A percentile compares a stretch with the other conserved stretches of the same genome.
These are phyloP conservation scores for Parelbella ahira DNA, from an alignment of 2,888 invertebrate species.

Conservation along the genomic window DNA sequence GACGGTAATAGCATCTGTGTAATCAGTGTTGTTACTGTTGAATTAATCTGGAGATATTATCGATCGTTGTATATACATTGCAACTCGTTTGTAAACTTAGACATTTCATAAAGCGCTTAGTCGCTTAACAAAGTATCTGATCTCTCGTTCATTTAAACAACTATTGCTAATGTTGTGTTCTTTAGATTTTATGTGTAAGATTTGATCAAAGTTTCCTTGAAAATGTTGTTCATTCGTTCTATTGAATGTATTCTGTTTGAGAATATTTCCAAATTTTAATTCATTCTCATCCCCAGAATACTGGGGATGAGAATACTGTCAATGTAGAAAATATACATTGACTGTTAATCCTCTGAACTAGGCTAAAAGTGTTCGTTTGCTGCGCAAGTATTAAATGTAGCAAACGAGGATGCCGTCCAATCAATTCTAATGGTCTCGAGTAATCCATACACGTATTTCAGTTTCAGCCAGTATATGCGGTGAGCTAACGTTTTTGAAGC, in stretches of 20 bases:
- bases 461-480: neutral
- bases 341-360: too few species aligned
- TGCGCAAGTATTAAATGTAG: constrained; percentile 19
- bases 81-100: constrained; percentile 3
- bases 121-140: neutral
- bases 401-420: constrained; percentile 9
- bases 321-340: too few species aligned
- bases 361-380: constrained; percentile 14
- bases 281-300: too few species aligned
- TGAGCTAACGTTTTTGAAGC: too few species aligned
- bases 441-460: constrained; percentile 2
- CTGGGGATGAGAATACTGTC: too few species aligned
- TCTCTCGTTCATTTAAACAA: too few species aligned
- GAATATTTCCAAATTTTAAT: too few species aligned
- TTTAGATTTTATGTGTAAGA: too few species aligned
- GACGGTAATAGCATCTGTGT: constrained; percentile 14
- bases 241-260: too few species aligned
- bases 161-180: too few species aligned
- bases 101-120: neutral
- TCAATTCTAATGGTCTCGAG: constrained; percentile 8
- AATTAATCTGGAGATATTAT: constrained; percentile 17
- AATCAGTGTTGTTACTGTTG: constrained; percentile 12
- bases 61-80: constrained; percentile 22
- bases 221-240: too few species aligned
- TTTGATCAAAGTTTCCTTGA: too few species aligned